A percentile compares a stretch with the other conserved stretches of the same genome.
Evolutionary conservation across 2,888 invertebrate species (phyloP).

Genomic region (Acanthosepion pharaonis): DNA sequence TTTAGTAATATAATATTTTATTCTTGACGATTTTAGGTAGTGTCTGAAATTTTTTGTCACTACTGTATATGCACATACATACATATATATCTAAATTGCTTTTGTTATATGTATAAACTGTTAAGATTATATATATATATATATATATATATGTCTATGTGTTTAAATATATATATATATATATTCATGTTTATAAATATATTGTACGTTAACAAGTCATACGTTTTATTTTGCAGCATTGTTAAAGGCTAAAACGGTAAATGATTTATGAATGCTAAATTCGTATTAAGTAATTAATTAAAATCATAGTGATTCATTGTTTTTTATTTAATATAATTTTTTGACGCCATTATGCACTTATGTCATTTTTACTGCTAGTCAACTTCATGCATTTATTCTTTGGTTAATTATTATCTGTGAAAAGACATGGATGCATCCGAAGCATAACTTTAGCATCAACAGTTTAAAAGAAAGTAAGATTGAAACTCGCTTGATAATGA

Average conservation of each 20-base stretch:
- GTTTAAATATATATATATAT: neutral
- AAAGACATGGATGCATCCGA: too few species aligned
- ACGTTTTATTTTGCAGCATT: slow-evolving; percentile 33
- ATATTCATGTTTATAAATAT: neutral
- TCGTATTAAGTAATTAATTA: neutral
- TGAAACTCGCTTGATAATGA: too few species aligned
- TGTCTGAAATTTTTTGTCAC: neutral
- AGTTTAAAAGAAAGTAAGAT: too few species aligned
- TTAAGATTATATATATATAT: neutral
- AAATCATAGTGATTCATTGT: neutral
- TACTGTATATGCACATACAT: neutral
- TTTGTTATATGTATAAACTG: too few species aligned
- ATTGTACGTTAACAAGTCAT: neutral
- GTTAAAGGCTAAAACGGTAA: neutral
- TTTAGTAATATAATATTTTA: neutral
- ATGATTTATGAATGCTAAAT: neutral
- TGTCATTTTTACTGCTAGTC: too few species aligned
- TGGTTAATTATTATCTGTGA: too few species aligned
- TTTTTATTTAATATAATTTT: neutral
- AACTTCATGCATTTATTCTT: too few species aligned
- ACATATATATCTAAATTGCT: neutral
- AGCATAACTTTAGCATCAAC: too few species aligned
- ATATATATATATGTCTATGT: neutral
- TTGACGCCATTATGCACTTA: neutral
- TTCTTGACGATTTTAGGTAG: neutral